Percentiles rank a stretch among this genome's conserved stretches.
Evolutionary conservation across 2,113 vertebrate species (phyloP).

Genomic region (Glaucomys volans): DNA sequence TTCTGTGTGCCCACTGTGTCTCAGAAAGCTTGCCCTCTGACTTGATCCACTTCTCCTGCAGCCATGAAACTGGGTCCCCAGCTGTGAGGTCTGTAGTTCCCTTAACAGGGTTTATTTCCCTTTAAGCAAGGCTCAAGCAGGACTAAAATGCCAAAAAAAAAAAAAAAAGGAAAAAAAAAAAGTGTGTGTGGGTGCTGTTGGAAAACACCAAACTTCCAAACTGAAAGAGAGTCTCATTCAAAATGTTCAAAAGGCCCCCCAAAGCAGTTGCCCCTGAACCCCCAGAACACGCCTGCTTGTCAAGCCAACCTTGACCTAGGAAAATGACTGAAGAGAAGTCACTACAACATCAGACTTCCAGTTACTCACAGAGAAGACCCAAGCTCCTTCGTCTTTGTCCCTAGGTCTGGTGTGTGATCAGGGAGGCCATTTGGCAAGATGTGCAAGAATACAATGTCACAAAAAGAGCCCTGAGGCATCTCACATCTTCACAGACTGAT

Average conservation of each 20-base stretch:
- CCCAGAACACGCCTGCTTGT: rapidly evolving
- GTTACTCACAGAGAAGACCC: background rate
- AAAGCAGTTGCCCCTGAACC: background rate
- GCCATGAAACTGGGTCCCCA: background rate
- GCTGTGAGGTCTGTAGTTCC: background rate
- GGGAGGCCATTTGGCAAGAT: background rate
- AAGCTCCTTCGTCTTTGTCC: background rate
- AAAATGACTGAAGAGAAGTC: background rate
- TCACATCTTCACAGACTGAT: no score
- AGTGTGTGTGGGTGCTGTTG: background rate
- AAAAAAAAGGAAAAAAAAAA: background rate
- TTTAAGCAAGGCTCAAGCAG: background rate
- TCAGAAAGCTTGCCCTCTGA: background rate
- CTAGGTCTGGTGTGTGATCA: background rate
- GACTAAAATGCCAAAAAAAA: background rate
- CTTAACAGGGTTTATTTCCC: background rate
- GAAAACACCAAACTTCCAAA: slow-evolving; percentile 55
- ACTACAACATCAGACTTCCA: background rate
- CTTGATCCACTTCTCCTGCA: background rate
- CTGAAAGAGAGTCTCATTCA: background rate
- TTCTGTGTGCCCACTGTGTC: background rate
- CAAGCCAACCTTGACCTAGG: rapidly evolving
- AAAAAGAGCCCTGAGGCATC: background rate
- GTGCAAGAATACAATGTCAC: background rate
- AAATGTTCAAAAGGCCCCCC: background rate